Evolutionary conservation across 2,797 vertebrate species (phyloP).

Genomic region (Karalla daura): DNA sequence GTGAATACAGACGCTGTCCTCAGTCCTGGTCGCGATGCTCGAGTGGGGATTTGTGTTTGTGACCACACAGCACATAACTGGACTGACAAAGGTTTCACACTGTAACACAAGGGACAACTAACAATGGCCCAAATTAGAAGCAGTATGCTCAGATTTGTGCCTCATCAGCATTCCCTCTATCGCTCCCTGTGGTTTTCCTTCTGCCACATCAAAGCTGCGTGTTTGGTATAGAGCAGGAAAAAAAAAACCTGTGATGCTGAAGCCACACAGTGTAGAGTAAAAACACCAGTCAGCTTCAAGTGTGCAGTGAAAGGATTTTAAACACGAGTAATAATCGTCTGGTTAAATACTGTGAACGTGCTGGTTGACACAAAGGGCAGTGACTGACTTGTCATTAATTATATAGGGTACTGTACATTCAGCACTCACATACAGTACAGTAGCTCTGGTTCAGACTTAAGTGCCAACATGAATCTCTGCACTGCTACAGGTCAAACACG

Average conservation of each 20-base stretch:
- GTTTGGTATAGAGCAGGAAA: conserved; percentile 35
- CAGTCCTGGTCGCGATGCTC: conserved; percentile 32
- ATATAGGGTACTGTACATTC: not conserved
- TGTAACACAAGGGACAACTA: conserved; percentile 59
- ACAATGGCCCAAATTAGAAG: conserved; percentile 73
- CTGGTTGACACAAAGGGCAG: not conserved
- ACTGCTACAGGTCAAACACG: not conserved
- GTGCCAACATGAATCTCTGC: not conserved
- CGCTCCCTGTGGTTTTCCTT: conserved; percentile 74
- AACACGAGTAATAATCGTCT: too few species aligned
- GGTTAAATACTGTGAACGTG: not conserved
- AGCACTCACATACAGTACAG: not conserved
- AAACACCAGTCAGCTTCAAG: conserved; percentile 1
- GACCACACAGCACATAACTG: conserved; percentile 55
- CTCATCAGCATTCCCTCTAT: conserved; percentile 72
- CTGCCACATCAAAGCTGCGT: conserved; percentile 62
- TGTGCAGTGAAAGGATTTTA: not conserved
- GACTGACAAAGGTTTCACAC: conserved; percentile 55
- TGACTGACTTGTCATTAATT: not conserved
- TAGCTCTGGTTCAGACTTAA: not conserved
- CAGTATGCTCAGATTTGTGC: conserved; percentile 65
- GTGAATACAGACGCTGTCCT: conserved; percentile 39
- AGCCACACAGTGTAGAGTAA: conserved; percentile 4
- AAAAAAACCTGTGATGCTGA: conserved; percentile 42
- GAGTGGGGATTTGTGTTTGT: conserved; percentile 49